Evolutionary conservation across 1,140 invertebrate genomes (phyloP).

Genomic region (Philotrypesis tridentata): DNA sequence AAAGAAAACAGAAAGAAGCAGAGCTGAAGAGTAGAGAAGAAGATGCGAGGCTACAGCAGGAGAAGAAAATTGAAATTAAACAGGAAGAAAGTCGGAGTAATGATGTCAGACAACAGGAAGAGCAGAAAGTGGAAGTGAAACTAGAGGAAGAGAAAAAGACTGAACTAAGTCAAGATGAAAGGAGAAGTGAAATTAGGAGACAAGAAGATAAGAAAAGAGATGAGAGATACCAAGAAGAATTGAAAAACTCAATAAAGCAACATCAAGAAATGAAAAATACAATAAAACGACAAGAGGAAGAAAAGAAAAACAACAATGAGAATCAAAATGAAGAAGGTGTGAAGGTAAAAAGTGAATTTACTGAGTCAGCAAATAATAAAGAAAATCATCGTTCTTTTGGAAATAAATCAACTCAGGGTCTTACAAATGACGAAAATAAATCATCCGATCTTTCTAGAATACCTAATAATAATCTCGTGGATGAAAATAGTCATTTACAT

Average conservation of each 20-base stretch:
- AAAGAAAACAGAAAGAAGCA: conserved; percentile 28
- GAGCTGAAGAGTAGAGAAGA: conserved; percentile 9
- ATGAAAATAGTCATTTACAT: no score
- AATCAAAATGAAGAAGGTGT: neutral
- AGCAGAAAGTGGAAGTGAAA: neutral
- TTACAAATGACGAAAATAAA: neutral
- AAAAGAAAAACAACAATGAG: neutral
- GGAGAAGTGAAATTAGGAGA: neutral
- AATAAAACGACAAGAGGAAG: neutral
- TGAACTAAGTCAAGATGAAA: neutral
- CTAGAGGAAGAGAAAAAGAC: neutral
- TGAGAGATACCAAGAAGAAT: conserved; percentile 46
- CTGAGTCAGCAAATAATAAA: conserved; percentile 46
- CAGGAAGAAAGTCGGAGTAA: neutral
- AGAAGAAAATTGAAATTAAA: neutral
- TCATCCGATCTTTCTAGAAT: neutral
- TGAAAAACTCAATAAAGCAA: conserved; percentile 42
- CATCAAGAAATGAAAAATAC: neutral
- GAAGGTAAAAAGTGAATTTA: conserved; percentile 1
- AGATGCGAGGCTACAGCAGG: neutral
- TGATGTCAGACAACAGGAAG: neutral
- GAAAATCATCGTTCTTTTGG: conserved; percentile 49
- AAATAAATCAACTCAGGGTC: neutral
- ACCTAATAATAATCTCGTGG: neutral
- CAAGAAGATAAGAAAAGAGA: neutral